Percentiles rank a stretch among this genome's conserved stretches.
Evolutionary conservation across 2,113 vertebrate genomes (phyloP).

Genomic region (Boleophthalmus pectinirostris): DNA sequence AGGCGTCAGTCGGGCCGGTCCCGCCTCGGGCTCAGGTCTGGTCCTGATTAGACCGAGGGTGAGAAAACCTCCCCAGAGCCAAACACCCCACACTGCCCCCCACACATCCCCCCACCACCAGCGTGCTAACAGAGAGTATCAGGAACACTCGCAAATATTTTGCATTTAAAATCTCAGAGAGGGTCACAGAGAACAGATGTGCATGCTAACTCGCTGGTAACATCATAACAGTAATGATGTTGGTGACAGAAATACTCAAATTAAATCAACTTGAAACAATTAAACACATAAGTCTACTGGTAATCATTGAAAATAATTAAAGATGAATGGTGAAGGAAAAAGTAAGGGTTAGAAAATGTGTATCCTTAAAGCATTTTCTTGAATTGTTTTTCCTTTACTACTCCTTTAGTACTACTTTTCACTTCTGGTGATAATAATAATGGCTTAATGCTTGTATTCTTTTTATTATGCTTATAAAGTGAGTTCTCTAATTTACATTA

Average conservation of each 20-base stretch:
- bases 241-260: background rate
- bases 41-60: constrained; percentile 72
- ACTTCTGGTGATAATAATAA: too few species aligned
- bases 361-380: too few species aligned
- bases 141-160: constrained; percentile 44
- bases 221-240: background rate
- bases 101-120: constrained; percentile 12
- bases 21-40: constrained; percentile 68
- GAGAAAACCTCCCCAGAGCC: constrained; percentile 62
- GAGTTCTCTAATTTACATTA: background rate
- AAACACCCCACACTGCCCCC: constrained; percentile 20
- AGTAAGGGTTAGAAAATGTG: background rate
- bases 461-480: background rate
- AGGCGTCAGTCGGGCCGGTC: constrained; percentile 61
- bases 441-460: too few species aligned
- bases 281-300: background rate
- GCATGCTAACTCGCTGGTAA: background rate
- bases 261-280: background rate
- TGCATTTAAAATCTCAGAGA: constrained; percentile 48
- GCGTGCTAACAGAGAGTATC: constrained; percentile 33
- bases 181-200: constrained; percentile 13
- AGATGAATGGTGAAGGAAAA: background rate
- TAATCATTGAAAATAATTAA: background rate
- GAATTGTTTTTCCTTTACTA: too few species aligned
- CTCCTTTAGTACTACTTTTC: background rate